Evolutionary conservation across 2,888 invertebrate species (phyloP).

Genomic region (Stictocephala bisonia): DNA sequence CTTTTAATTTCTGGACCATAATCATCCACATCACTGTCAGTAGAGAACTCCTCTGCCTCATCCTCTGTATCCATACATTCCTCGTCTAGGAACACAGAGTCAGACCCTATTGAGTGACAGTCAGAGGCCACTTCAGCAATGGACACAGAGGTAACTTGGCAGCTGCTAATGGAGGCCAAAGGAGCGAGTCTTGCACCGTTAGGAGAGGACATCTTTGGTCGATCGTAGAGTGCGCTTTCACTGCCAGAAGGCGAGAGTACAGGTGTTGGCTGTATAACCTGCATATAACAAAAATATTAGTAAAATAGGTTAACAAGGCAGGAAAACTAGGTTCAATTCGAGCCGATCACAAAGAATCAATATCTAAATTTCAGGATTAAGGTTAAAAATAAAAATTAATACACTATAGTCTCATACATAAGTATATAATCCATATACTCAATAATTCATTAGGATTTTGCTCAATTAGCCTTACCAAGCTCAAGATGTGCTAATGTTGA

Average conservation of each 20-base stretch:
- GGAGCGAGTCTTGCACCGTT: slow-evolving; percentile 73
- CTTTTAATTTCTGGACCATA: slow-evolving; percentile 23
- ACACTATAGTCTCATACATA: too few relatives aligned
- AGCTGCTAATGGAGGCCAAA: slow-evolving; percentile 82
- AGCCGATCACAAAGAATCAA: too few relatives aligned
- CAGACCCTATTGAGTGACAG: slow-evolving; percentile 71
- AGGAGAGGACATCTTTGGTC: background rate
- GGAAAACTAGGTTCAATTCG: too few relatives aligned
- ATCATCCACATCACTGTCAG: slow-evolving; percentile 74
- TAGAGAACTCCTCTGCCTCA: slow-evolving; percentile 85
- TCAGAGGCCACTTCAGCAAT: slow-evolving; percentile 72
- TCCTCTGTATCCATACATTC: slow-evolving; percentile 80
- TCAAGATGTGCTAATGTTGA: too few relatives aligned
- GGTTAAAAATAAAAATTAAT: too few relatives aligned
- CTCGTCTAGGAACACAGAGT: slow-evolving; percentile 83
- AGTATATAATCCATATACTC: too few relatives aligned
- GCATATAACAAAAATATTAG: too few relatives aligned
- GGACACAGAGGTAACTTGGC: slow-evolving; percentile 63
- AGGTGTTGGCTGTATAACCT: slow-evolving; percentile 83
- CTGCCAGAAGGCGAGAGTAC: slow-evolving; percentile 85
- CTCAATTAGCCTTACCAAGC: too few relatives aligned
- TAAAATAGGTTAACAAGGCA: too few relatives aligned
- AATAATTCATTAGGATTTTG: too few relatives aligned
- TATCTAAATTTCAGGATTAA: too few relatives aligned
- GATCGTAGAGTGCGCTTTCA: slow-evolving; percentile 69